These are phyloP conservation scores for Morelia viridis DNA, from an alignment of 2,797 vertebrate genomes.

Conservation along the genomic window DNA sequence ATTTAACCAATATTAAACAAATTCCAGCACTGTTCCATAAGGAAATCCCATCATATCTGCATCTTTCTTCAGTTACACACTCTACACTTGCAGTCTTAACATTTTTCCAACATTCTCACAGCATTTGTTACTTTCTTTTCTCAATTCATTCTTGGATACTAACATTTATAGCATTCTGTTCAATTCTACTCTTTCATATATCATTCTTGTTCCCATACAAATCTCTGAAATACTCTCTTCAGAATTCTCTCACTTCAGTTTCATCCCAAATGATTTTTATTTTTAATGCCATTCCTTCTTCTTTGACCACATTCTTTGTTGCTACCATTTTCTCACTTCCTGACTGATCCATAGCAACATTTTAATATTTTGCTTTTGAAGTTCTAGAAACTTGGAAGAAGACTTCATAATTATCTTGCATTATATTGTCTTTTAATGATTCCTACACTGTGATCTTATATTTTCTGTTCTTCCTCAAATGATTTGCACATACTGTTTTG, in stretches of 20 bases:
- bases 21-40: background rate
- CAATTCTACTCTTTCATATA: background rate
- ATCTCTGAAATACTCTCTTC: background rate
- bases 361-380: background rate
- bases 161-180: background rate
- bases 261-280: background rate
- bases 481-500: background rate
- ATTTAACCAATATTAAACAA: background rate
- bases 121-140: background rate
- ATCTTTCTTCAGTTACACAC: background rate
- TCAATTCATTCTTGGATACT: background rate
- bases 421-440: background rate
- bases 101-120: background rate
- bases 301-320: background rate
- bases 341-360: background rate
- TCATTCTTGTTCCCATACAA: background rate
- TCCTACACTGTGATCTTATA: background rate
- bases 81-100: background rate
- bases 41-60: background rate
- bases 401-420: background rate
- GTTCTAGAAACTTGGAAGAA: background rate
- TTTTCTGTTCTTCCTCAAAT: background rate
- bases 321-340: background rate
- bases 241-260: background rate
- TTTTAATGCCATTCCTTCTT: background rate